These are phyloP conservation scores for Cygnus olor DNA, from an alignment of 2,797 vertebrate genomes.

Conservation along the genomic window DNA sequence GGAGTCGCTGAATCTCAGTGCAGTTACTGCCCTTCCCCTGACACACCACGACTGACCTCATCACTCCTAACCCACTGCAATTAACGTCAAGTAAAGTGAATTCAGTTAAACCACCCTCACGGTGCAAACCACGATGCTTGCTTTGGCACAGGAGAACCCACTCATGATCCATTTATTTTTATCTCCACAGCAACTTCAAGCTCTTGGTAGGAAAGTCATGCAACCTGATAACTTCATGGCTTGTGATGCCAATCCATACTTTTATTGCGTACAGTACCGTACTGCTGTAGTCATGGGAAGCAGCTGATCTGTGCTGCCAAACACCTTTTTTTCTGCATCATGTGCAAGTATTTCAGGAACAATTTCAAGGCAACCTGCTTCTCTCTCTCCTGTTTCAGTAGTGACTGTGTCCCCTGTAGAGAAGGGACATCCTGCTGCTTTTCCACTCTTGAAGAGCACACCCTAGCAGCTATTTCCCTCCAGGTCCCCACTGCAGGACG, in stretches of 20 bases:
- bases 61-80: not conserved
- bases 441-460: not conserved
- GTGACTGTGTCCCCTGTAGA: not conserved
- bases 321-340: not conserved
- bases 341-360: not conserved
- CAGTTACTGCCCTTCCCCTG: not conserved
- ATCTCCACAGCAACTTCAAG: not conserved
- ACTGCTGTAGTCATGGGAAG: not conserved
- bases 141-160: not conserved
- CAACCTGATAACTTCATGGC: not conserved
- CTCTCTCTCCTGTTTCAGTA: not conserved
- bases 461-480: not conserved
- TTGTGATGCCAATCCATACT: not conserved
- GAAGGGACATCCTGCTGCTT: not conserved
- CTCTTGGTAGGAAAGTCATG: not conserved
- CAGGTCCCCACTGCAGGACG: not conserved
- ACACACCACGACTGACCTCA: rapidly evolving
- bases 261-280: rapidly evolving
- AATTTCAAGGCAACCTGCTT: not conserved
- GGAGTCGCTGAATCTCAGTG: not conserved
- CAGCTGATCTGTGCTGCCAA: not conserved
- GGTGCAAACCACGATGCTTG: not conserved
- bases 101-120: not conserved
- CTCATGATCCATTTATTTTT: not conserved
- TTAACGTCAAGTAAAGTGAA: not conserved